Conservation (phyloP, 2,113 vertebrate species). For the Gymnocephalus cernua region DNA sequence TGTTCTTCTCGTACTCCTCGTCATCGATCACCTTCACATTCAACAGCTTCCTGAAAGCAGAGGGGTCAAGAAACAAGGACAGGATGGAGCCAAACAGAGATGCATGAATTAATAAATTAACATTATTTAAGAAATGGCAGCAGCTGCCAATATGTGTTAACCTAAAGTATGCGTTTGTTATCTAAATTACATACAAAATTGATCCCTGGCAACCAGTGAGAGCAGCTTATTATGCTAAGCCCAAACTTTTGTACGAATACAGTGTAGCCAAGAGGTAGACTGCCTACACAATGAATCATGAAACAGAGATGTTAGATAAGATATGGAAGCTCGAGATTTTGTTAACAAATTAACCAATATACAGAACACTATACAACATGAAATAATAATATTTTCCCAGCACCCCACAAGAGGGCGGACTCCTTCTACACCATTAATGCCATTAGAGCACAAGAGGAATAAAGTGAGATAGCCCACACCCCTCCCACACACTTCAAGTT, state of each 20-base stretch:
- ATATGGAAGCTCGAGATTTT: slow-evolving; percentile 39
- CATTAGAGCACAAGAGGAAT: slow-evolving; percentile 40
- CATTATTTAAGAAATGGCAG: slow-evolving; percentile 18
- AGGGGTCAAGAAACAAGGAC: neutral
- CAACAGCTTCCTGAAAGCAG: slow-evolving; percentile 83
- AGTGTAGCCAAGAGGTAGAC: slow-evolving; percentile 43
- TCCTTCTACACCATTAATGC: slow-evolving; percentile 57
- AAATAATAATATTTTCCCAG: slow-evolving; percentile 4
- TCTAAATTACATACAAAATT: slow-evolving; percentile 27
- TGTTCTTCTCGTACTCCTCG: slow-evolving; percentile 91
- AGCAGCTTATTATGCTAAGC: slow-evolving; percentile 20
- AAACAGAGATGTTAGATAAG: slow-evolving; percentile 59
- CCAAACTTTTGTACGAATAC: slow-evolving; percentile 18
- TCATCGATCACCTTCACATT: slow-evolving; percentile 90
- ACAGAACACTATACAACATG: neutral
- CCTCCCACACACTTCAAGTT: slow-evolving; percentile 61
- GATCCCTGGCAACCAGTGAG: slow-evolving; percentile 19
- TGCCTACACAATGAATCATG: slow-evolving; percentile 63
- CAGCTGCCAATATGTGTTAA: neutral
- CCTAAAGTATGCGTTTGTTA: slow-evolving; percentile 18
- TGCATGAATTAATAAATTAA: neutral
- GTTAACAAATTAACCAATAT: slow-evolving; percentile 25
- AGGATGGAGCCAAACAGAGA: neutral
- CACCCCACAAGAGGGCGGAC: slow-evolving; percentile 73
- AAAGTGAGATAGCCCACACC: slow-evolving; percentile 42